Evolutionary conservation across 2,888 invertebrate species (phyloP).

Genomic region (Cinara cedri): DNA sequence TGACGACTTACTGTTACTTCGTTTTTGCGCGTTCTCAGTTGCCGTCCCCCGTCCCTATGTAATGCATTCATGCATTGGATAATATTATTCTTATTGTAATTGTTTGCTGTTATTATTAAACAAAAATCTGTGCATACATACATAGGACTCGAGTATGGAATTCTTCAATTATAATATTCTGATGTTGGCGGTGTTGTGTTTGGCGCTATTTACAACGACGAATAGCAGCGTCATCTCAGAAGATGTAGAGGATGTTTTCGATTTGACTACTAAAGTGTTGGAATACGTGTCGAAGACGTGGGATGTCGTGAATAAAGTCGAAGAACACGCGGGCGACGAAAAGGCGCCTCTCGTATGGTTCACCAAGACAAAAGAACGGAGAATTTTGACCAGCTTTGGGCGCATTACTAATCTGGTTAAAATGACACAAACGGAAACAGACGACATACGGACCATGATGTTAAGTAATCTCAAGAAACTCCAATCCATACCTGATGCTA

Average conservation of each 20-base stretch:
- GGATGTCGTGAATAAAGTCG: constrained; percentile 13
- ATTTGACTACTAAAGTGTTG: constrained; percentile 21
- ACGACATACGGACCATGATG: constrained; percentile 29
- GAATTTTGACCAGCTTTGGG: constrained; percentile 19
- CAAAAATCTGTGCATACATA: background rate
- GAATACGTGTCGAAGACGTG: constrained; percentile 11
- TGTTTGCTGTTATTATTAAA: too few species aligned
- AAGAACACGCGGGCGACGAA: constrained; percentile 8
- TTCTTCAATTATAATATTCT: background rate
- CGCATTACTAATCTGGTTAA: constrained; percentile 10
- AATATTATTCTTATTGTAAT: too few species aligned
- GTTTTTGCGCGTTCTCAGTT: too few species aligned
- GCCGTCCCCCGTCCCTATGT: background rate
- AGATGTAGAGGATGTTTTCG: constrained; percentile 2
- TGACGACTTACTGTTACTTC: too few species aligned
- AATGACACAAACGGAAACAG: constrained; percentile 2
- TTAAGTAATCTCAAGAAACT: constrained; percentile 33
- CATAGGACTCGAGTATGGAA: background rate
- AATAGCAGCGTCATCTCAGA: background rate
- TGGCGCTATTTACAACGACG: background rate
- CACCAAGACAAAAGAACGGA: constrained; percentile 39
- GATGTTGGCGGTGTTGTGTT: background rate
- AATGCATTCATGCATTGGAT: background rate
- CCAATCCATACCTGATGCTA: constrained; percentile 15
- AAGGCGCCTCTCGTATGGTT: constrained; percentile 22